Conservation (phyloP, 64 coral and sea anemone genomes). For the Acropora yongei region DNA sequence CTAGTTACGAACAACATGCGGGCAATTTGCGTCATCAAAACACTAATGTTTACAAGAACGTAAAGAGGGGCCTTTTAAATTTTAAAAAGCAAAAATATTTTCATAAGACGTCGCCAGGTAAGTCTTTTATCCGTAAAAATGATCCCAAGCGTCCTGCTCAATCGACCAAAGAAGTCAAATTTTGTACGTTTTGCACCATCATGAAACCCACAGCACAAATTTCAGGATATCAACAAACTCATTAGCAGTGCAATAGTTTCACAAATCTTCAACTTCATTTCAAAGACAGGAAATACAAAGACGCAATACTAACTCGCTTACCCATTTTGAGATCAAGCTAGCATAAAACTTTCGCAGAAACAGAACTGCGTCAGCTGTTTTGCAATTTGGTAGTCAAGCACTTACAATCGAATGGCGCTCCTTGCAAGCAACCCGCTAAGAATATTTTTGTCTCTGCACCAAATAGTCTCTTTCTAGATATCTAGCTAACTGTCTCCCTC, state of each 20-base stretch:
- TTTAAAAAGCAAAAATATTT: too few species aligned
- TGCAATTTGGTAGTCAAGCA: background rate
- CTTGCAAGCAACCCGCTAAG: background rate
- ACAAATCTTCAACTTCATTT: background rate
- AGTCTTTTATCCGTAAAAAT: too few species aligned
- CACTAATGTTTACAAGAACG: too few species aligned
- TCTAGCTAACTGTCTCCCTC: background rate
- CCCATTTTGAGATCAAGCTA: background rate
- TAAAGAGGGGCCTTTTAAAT: too few species aligned
- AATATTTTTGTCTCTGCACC: background rate
- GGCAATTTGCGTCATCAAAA: too few species aligned
- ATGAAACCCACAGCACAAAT: background rate
- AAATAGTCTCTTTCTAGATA: background rate
- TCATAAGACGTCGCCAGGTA: too few species aligned
- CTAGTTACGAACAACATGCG: too few species aligned
- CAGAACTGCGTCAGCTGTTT: background rate
- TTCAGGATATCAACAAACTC: background rate
- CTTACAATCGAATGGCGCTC: background rate
- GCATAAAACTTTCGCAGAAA: background rate
- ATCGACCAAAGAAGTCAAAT: too few species aligned
- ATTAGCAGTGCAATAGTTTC: background rate
- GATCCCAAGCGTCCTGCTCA: too few species aligned
- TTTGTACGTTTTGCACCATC: background rate
- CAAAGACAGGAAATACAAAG: background rate
- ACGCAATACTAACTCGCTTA: conserved; percentile 1